Evolutionary conservation across 1,140 invertebrate species (phyloP).

Genomic region (Bicyclus anynana): DNA sequence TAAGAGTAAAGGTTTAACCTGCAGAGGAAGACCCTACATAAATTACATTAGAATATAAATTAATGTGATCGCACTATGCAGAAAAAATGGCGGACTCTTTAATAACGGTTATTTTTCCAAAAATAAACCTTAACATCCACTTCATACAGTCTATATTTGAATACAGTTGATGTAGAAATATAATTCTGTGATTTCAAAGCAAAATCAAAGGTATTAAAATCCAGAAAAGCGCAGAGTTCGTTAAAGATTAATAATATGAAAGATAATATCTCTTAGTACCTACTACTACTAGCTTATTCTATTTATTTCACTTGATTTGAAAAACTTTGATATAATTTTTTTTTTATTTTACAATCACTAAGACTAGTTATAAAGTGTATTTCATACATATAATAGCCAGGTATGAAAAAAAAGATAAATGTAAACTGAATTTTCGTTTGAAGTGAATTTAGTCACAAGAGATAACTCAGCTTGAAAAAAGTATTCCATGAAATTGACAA

Average conservation of each 20-base stretch:
- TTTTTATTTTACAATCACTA: no score
- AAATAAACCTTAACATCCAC: constrained; percentile 8
- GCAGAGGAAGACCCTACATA: constrained; percentile 58
- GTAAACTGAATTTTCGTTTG: no score
- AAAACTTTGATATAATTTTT: no score
- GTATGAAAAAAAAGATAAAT: no score
- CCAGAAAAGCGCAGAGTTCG: constrained; percentile 19
- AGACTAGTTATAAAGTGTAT: no score
- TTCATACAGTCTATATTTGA: constrained; percentile 10
- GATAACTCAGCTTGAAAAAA: background rate
- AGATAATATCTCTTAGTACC: background rate
- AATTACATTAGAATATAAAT: constrained; percentile 76
- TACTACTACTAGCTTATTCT: background rate
- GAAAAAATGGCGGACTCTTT: constrained; percentile 40
- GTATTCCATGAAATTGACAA: background rate
- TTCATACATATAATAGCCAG: no score
- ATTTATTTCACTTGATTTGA: no score
- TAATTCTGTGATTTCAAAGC: constrained; percentile 29
- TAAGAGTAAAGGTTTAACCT: constrained; percentile 49
- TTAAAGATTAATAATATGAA: constrained; percentile 18
- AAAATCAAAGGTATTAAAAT: constrained; percentile 29
- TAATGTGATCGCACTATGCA: constrained; percentile 60
- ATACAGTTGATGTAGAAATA: background rate
- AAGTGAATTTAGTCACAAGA: no score
- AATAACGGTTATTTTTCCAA: constrained; percentile 7